Evolutionary conservation across 2,888 invertebrate species (phyloP), one percentile per base, ranked within the genome.

Genomic region (Rhagonycha lutea): DNA sequence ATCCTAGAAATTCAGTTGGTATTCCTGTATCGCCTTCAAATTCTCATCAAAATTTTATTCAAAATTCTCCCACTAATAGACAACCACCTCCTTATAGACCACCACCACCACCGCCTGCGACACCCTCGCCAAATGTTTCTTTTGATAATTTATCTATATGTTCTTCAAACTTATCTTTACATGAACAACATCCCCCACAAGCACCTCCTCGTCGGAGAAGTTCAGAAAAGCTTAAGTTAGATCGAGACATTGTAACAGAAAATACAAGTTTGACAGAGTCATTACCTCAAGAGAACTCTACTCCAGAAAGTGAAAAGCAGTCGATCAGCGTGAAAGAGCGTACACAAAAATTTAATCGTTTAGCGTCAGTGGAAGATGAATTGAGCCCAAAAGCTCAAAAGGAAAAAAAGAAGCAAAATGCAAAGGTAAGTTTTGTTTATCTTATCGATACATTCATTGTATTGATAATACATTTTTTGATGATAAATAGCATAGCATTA

Each of bases 261-360:
- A 73, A 23, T 62, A 24, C 10, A 12, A 8, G 14, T 23, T 26
- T 18, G 7, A 26, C 63, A 24, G 72, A 72, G 32, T n/a, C 18
- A 14, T 14, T 23, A 18, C 4, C 11, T 18, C 14, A 28, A 12
- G 75, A 73, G 32, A 32, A 63, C 68, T 47, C 60, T 60, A 86
- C 86, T 4, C 65, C 47, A 28, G 78, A 78, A 23, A 81, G 79
- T 18, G 90, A 88, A 77, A 92, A 92, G 82, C 91, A 92, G 82
- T 91, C 92, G 83, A 92, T 97, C 79, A 97, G 96, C 83, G 98
- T 98, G 10, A 96, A 95, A 86, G 98, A 98, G 87, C 91, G 96
- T 77, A 96, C 96, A 84, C 94, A 95, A 89, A 96, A 96, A 89
- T 96, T 98, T 86, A 97, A 98, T 87, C 92, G 95, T 81, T 92